Evolutionary conservation across 2,797 vertebrate genomes (phyloP), one percentile per base, ranked within the genome.

Genomic region (Gorsachius magnificus): DNA sequence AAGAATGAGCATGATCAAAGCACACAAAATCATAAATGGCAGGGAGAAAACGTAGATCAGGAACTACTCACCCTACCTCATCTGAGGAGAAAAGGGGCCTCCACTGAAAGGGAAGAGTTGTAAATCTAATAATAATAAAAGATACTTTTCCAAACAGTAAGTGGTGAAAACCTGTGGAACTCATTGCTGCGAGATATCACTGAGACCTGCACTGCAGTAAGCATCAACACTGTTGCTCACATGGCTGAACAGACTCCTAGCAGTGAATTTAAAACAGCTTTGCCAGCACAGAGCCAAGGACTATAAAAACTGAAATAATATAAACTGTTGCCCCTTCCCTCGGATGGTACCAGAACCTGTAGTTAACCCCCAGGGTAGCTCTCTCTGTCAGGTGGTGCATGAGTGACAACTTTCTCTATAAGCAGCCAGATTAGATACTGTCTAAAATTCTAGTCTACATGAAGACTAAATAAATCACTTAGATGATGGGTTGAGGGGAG

Each of bases 381-480:
- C 36, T 33, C 50, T 57, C 45, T 75, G 56, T 86, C 80, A 84
- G 46, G 33, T 68, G n/a, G 57, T 21, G 21, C 83, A 81, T 33
- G 66, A 90, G 83, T 4, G 4, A 83, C 69, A 83, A 76, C 76
- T 72, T 90, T 24, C 58, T 88, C 61, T 51, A 11, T 57, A 86
- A 79, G 35, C 56, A 91, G 70, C 58, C 0, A 0, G 70, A 81
- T 71, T 64, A 83, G 60, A 16, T 43, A 71, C 57, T 77, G 36
- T 45, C 93, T 61, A 58, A 65, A 88, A 78, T 83, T 87, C 72
- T 69, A 54, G 60, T 81, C 75, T 87, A 79, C 35, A 20, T 36
- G 69, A 94, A 72, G 50, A 83, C 80, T 79, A 86, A 91, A 95
- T 72, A 85, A 95, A 92, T 85, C 48, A 81, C 54, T 41, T 53